Conservation (phyloP, 2,113 vertebrate genomes). For the Microcebus lehilahytsara region DNA sequence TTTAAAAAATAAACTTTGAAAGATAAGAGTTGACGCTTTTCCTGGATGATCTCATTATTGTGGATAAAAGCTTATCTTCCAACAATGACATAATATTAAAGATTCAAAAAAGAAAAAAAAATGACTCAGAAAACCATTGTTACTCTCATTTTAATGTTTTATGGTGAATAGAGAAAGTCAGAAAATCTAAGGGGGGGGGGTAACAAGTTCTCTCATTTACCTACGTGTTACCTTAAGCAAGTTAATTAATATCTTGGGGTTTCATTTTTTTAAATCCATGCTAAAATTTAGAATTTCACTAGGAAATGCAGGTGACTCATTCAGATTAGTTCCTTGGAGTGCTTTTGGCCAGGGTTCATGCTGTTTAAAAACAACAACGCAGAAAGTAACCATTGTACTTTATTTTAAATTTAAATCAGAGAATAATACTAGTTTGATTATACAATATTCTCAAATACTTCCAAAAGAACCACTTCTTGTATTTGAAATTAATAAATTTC, state of each 20-base stretch:
- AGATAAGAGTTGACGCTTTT: neutral
- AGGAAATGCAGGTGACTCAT: constrained; percentile 33
- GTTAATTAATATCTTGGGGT: constrained; percentile 59
- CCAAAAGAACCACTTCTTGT: neutral
- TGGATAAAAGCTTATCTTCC: constrained; percentile 14
- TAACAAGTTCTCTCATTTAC: constrained; percentile 30
- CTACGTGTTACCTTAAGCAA: neutral
- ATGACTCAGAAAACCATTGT: neutral
- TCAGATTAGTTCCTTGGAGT: constrained; percentile 29
- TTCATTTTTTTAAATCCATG: neutral
- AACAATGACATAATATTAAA: neutral
- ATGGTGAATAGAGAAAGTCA: constrained; percentile 30
- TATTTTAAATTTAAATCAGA: constrained; percentile 64
- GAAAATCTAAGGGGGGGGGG: neutral
- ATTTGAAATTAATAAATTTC: constrained; percentile 57
- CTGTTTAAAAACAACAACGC: constrained; percentile 64
- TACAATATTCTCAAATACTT: neutral
- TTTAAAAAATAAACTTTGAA: neutral
- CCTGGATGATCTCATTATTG: neutral
- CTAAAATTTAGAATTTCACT: constrained; percentile 29
- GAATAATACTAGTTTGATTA: constrained; percentile 58
- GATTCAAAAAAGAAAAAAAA: neutral
- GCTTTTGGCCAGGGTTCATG: constrained; percentile 38
- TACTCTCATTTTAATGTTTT: constrained; percentile 31
- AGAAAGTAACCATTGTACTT: constrained; percentile 38